Evolutionary conservation across 2,888 invertebrate species (phyloP).

Genomic region (Xanthia icteritia): DNA sequence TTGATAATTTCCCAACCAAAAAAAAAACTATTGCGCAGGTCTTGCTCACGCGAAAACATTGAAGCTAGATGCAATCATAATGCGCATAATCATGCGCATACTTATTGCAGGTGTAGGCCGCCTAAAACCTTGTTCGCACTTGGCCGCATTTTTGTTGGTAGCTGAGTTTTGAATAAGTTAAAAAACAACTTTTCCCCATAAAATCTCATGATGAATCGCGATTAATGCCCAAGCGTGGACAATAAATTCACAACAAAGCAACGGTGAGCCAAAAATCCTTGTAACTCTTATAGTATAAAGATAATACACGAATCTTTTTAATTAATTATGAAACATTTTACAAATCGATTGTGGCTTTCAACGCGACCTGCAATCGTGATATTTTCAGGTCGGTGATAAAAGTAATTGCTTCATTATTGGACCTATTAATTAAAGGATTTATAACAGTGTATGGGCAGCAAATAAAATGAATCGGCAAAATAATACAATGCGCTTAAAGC

Average conservation of each 20-base stretch:
- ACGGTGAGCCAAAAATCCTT: neutral
- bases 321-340: constrained; percentile 43
- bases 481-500: constrained; percentile 40
- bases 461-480: constrained; percentile 51
- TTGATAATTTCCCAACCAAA: too few species aligned
- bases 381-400: constrained; percentile 55
- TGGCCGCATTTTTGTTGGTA: too few species aligned
- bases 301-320: constrained; percentile 16
- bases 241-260: neutral
- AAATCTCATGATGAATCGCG: neutral
- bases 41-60: too few species aligned
- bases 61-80: too few species aligned
- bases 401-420: constrained; percentile 59
- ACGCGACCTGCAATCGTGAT: constrained; percentile 38
- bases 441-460: constrained; percentile 34
- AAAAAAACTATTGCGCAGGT: too few species aligned
- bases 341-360: constrained; percentile 53
- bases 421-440: constrained; percentile 57
- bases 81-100: too few species aligned
- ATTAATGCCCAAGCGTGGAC: neutral
- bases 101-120: too few species aligned
- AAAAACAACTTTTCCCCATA: neutral
- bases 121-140: neutral
- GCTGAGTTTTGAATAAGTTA: neutral
- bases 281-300: neutral